A percentile compares a stretch with the other conserved stretches of the same genome.
These are phyloP conservation scores for Drosophila nikananu DNA, from an alignment of 1,140 invertebrate genomes.

Conservation along the genomic window DNA sequence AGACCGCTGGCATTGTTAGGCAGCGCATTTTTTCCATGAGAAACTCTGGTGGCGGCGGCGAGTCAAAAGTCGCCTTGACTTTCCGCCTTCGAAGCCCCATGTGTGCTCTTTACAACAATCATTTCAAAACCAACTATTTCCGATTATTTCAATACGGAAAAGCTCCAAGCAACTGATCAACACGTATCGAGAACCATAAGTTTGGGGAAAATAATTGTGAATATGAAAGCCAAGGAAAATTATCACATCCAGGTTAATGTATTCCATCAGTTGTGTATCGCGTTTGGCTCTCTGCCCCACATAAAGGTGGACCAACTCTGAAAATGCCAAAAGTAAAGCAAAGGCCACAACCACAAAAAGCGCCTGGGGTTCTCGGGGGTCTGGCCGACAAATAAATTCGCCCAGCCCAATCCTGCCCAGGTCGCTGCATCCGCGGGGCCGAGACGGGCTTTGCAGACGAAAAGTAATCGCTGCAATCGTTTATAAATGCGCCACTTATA, in stretches of 20 bases:
- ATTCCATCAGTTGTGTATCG: not conserved
- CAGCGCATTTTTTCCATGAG: constrained; percentile 17
- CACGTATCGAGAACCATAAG: not conserved
- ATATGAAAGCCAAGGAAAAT: not conserved
- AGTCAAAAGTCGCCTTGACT: constrained; percentile 1
- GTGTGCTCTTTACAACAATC: not conserved
- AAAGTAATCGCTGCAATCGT: constrained; percentile 43
- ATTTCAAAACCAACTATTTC: constrained; percentile 1
- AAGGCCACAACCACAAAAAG: constrained; percentile 46
- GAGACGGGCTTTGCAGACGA: constrained; percentile 3
- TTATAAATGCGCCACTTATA: constrained; percentile 29
- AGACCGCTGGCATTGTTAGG: constrained; percentile 25
- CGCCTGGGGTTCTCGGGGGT: not conserved
- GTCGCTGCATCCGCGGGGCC: not conserved
- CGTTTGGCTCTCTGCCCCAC: not conserved
- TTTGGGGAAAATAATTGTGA: not conserved
- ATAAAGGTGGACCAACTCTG: not conserved
- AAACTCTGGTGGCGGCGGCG: not conserved
- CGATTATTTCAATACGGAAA: not conserved
- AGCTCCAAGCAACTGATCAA: too few relatives aligned
- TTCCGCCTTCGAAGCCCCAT: not conserved
- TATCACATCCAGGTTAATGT: not conserved
- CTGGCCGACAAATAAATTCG: constrained; percentile 26
- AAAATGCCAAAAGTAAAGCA: constrained; percentile 67
- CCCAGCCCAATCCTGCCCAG: constrained; percentile 27